Conservation (phyloP, 2,113 vertebrate genomes). For the Natator depressus region DNA sequence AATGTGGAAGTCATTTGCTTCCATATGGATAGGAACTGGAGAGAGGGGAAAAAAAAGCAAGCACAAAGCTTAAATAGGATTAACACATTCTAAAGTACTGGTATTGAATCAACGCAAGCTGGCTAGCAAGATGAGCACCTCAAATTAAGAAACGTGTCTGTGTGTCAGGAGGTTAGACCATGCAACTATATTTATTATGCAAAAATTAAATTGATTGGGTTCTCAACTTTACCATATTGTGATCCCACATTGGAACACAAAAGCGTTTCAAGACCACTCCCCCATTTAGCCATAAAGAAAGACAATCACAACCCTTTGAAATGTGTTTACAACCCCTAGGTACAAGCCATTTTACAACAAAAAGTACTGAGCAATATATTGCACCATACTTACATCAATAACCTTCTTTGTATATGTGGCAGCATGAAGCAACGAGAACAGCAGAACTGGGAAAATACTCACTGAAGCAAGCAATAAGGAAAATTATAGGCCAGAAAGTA, state of each 20-base stretch:
- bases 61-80: not conserved
- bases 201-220: not conserved
- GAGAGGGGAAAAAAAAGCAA: no score
- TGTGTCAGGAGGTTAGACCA: not conserved
- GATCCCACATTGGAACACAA: not conserved
- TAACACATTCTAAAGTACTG: not conserved
- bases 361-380: accelerated
- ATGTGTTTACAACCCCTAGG: not conserved
- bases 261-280: not conserved
- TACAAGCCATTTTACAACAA: not conserved
- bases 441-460: slow-evolving; percentile 97
- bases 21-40: not conserved
- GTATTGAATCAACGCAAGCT: not conserved
- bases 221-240: not conserved
- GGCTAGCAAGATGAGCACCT: not conserved
- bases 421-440: slow-evolving; percentile 98
- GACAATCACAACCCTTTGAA: not conserved
- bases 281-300: not conserved
- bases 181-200: not conserved
- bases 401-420: slow-evolving; percentile 97
- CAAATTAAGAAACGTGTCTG: not conserved
- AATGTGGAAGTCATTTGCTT: not conserved
- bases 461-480: slow-evolving; percentile 88
- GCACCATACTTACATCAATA: slow-evolving; percentile 91
- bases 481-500: slow-evolving; percentile 35